Base-by-base conservation (phyloP, 2,888 invertebrate genomes). In the Theristus sp. region DNA sequence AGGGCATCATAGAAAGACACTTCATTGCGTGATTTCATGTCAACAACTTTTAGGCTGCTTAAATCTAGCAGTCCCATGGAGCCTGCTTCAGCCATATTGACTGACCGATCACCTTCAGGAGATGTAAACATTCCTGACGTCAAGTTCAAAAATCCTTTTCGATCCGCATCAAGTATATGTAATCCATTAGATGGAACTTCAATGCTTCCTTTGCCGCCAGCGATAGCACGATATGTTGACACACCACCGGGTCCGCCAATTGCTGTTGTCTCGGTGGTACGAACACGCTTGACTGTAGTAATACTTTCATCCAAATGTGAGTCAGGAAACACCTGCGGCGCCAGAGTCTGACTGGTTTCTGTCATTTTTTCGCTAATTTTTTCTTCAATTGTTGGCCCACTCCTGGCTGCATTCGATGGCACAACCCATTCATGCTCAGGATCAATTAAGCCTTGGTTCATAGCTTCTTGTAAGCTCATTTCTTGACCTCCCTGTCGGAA, bases 1-100 rank as follows among this genome's bases (percentile, higher is more conserved):
- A 93, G 79, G 0, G 93, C 94, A 76, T 90, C 84, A 62, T 83
- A 83, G 57, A 93, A 84, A n/a, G 82, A 84, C 17, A 93, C 71
- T 1, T 82, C 75, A 67, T 87, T 84, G 60, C 89, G 86, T 59
- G 85, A 84, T 65, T 84, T 82, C 1, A 83, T 81, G 72, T 86
- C 86, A 55, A 90, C 84, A 10, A 52, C n/a, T 25, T 22, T 6
- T 24, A 53, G 22, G 3, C 3, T 3, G 2, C 2, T 30, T 6
- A 46, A 13, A 25, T 59, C 53, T 3, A 59, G 22, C 2, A 59
- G 20, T 60, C 61, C 85, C 84, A 62, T 81, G 79, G 59, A 80
- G 59, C 71, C 65, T 31, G 71, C 88, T 74, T 91, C 90, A 73
- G 86, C 84, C 66, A 93, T 84, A 62, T 85, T 84, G 55, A 89